These are phyloP conservation scores for Limnephilus rhombicus DNA, from an alignment of 2,888 invertebrate genomes.

Conservation along the genomic window DNA sequence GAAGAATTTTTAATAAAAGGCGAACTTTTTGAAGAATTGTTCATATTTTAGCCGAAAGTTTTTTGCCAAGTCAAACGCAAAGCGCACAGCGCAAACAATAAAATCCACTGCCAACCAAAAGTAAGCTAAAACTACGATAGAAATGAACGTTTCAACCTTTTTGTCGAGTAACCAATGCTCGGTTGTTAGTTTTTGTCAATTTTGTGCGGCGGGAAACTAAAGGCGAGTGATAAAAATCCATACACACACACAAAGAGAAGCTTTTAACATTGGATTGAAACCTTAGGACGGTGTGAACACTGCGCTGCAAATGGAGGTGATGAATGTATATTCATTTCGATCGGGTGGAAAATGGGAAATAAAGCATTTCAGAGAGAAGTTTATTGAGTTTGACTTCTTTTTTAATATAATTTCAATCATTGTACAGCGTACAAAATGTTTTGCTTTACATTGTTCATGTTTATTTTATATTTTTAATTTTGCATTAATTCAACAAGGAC, in stretches of 20 bases:
- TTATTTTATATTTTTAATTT: too few relatives aligned
- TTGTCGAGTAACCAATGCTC: not conserved
- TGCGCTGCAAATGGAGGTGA: not conserved
- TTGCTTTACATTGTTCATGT: too few relatives aligned
- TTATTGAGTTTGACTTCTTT: too few relatives aligned
- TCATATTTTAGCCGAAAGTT: not conserved
- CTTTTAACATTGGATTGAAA: not conserved
- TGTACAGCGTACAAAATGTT: too few relatives aligned
- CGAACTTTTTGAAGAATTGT: not conserved
- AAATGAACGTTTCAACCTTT: not conserved
- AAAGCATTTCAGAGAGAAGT: too few relatives aligned
- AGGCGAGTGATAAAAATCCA: not conserved
- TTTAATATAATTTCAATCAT: too few relatives aligned
- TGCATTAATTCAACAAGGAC: too few relatives aligned
- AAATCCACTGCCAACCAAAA: slow-evolving; percentile 1
- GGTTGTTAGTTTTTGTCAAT: not conserved
- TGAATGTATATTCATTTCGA: not conserved
- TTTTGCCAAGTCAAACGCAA: not conserved
- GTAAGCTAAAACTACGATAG: not conserved
- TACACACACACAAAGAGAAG: not conserved
- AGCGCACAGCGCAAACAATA: not conserved
- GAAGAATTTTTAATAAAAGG: not conserved
- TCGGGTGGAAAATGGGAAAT: not conserved
- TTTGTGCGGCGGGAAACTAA: not conserved
- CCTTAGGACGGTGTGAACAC: not conserved